A percentile compares a stretch with the other conserved stretches of the same genome.
Conservation (phyloP, 2,797 vertebrate species). For the Enteromius unitaeniatus region DNA sequence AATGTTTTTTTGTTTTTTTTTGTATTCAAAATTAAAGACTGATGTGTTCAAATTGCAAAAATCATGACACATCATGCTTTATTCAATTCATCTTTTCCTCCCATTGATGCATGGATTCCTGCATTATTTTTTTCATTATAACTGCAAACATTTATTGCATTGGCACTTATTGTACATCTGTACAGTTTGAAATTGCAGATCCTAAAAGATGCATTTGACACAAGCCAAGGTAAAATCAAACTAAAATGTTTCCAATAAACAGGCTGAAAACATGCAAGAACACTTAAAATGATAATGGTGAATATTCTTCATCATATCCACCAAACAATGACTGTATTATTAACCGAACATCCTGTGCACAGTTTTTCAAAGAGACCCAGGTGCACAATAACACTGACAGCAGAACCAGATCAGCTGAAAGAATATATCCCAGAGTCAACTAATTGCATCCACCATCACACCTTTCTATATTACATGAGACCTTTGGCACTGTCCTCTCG, state of each 20-base stretch:
- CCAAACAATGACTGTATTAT: neutral
- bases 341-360: neutral
- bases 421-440: constrained; percentile 40
- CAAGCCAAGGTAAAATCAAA: neutral
- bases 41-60: neutral
- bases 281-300: neutral
- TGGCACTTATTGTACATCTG: neutral
- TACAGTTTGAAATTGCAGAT: neutral
- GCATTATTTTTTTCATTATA: neutral
- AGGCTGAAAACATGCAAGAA: neutral
- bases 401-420: constrained; percentile 36
- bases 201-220: neutral
- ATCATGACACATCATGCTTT: neutral
- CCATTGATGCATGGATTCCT: neutral
- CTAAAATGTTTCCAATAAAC: neutral
- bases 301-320: neutral
- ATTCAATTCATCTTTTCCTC: neutral
- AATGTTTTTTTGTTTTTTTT: neutral
- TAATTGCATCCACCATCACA: constrained; percentile 53
- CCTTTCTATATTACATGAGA: constrained; percentile 57
- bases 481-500: constrained; percentile 49
- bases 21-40: neutral
- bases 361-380: constrained; percentile 20
- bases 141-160: neutral
- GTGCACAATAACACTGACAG: constrained; percentile 28